Percentiles rank a stretch among this genome's conserved stretches.
These are phyloP conservation scores for Leuctra nigra DNA, from an alignment of 2,888 invertebrate genomes.

Conservation along the genomic window DNA sequence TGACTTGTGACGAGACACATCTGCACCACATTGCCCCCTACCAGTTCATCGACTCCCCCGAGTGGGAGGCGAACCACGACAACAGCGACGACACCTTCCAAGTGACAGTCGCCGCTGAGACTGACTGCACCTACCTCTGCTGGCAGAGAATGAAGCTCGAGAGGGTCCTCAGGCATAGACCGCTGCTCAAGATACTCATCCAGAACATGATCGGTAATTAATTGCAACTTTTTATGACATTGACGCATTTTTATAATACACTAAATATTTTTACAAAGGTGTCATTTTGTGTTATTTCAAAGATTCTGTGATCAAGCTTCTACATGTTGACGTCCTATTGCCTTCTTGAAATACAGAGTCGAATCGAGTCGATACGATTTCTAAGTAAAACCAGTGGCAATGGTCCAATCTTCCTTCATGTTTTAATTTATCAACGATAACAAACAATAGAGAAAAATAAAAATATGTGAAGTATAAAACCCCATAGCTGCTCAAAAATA, in stretches of 20 bases:
- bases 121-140: constrained; percentile 67
- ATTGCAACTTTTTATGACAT: no score
- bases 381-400: no score
- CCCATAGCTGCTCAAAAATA: no score
- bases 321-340: no score
- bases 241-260: no score
- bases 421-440: not conserved
- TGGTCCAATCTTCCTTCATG: no score
- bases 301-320: no score
- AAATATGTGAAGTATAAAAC: not conserved
- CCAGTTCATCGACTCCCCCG: constrained; percentile 85
- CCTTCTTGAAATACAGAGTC: no score
- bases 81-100: constrained; percentile 73
- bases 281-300: no score
- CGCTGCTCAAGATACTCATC: constrained; percentile 65
- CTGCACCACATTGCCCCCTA: constrained; percentile 72
- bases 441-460: not conserved
- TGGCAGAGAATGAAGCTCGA: constrained; percentile 73
- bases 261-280: no score
- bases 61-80: constrained; percentile 77
- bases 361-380: no score
- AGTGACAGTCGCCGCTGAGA: constrained; percentile 72
- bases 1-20: constrained; percentile 75
- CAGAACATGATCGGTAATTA: constrained; percentile 71
- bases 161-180: constrained; percentile 65